These are phyloP conservation scores for Ganaspis brasiliensis DNA, from an alignment of 2,888 invertebrate genomes.

Conservation along the genomic window DNA sequence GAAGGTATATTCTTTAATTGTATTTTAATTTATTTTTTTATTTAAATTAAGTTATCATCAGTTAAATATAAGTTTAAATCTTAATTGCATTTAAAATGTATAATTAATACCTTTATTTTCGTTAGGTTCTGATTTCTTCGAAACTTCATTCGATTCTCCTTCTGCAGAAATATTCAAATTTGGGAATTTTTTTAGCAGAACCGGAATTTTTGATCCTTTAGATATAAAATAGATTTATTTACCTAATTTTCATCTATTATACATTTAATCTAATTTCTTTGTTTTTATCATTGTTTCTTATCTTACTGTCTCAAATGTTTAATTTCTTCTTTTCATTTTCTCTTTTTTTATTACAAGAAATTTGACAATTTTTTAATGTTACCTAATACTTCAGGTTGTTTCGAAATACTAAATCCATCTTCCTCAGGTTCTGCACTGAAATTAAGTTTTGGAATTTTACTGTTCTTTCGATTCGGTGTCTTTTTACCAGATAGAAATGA, in stretches of 20 bases:
- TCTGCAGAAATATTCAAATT: neutral
- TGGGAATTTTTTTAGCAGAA: slow-evolving; percentile 14
- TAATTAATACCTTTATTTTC: slow-evolving; percentile 20
- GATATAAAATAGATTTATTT: too few relatives aligned
- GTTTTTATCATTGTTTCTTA: too few relatives aligned
- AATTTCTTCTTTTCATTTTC: neutral
- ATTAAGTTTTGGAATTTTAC: slow-evolving; percentile 17
- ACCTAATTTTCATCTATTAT: too few relatives aligned
- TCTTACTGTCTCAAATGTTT: too few relatives aligned
- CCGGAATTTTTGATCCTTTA: slow-evolving; percentile 20
- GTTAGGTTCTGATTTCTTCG: neutral
- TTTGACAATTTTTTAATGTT: neutral
- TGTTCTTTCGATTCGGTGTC: neutral
- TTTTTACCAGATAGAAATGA: neutral
- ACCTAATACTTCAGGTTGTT: slow-evolving; percentile 9
- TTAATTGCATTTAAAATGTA: neutral
- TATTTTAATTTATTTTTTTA: neutral
- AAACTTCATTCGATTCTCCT: neutral
- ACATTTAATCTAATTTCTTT: too few relatives aligned
- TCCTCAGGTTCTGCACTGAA: neutral
- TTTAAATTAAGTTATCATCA: neutral
- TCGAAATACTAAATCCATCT: too few relatives aligned
- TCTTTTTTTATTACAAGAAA: neutral
- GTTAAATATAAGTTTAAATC: too few relatives aligned
- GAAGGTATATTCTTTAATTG: too few relatives aligned